Evolutionary conservation across 2,113 vertebrate genomes (phyloP).

Genomic region (Burhinus oedicnemus): DNA sequence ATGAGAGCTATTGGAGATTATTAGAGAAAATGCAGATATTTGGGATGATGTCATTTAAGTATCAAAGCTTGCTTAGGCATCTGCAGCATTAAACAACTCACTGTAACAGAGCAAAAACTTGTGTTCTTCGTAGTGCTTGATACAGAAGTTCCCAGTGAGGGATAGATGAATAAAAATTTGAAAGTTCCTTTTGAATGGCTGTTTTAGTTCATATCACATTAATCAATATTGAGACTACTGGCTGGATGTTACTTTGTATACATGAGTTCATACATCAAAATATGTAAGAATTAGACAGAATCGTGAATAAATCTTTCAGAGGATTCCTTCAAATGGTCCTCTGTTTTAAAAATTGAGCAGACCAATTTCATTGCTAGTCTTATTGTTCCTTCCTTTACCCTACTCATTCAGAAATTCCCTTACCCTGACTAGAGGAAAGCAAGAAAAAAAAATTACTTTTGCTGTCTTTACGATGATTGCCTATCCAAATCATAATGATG

Average conservation of each 20-base stretch:
- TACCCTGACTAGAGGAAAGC: background rate
- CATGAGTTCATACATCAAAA: background rate
- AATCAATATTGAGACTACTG: background rate
- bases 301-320: background rate
- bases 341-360: background rate
- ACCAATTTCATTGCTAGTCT: background rate
- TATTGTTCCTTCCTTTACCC: background rate
- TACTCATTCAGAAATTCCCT: background rate
- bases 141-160: background rate
- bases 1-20: background rate
- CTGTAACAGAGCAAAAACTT: background rate
- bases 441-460: background rate
- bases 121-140: background rate
- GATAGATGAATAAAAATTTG: background rate
- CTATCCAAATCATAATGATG: background rate
- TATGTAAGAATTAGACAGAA: background rate
- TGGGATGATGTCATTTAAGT: background rate
- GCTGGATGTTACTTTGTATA: background rate
- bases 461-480: background rate
- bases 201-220: background rate
- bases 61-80: background rate
- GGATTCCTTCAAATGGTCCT: background rate
- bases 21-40: background rate
- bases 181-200: background rate
- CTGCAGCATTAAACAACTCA: background rate